These are phyloP conservation scores for Tribolium madens DNA, from an alignment of 1,140 invertebrate species.

Conservation along the genomic window DNA sequence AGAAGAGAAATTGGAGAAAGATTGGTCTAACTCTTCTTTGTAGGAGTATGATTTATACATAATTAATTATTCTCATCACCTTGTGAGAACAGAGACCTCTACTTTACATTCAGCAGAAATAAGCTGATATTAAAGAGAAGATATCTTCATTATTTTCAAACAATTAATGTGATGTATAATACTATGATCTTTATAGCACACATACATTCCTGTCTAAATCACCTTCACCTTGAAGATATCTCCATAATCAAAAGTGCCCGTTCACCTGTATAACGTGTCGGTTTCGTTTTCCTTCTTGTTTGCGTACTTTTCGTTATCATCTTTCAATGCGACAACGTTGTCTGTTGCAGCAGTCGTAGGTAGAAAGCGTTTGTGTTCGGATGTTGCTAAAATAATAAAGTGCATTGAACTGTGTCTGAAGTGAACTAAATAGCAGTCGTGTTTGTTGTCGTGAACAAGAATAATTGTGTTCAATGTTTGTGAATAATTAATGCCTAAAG, in stretches of 20 bases:
- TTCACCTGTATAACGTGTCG: constrained; percentile 14
- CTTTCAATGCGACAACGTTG: not conserved
- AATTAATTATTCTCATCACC: no score
- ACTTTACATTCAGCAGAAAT: not conserved
- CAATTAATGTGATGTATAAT: not conserved
- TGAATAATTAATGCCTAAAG: constrained; percentile 35
- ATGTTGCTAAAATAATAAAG: constrained; percentile 27
- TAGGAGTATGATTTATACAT: no score
- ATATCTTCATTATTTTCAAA: not conserved
- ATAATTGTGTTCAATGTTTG: constrained; percentile 38
- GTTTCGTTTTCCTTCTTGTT: constrained; percentile 30
- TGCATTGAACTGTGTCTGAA: constrained; percentile 18
- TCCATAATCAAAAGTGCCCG: not conserved
- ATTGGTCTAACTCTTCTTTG: no score
- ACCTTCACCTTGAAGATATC: constrained; percentile 23
- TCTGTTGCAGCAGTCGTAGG: constrained; percentile 9
- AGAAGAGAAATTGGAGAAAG: no score
- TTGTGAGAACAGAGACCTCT: not conserved
- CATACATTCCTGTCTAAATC: constrained; percentile 27
- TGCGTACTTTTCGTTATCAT: constrained; percentile 21
- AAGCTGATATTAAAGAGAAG: not conserved
- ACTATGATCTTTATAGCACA: not conserved
- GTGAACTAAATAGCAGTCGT: constrained; percentile 25
- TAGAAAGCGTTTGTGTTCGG: constrained; percentile 26
- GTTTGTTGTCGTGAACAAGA: constrained; percentile 38